Evolutionary conservation across 2,113 vertebrate species (phyloP), one percentile per base, ranked within the genome.

Genomic region (Scytalopus superciliaris): DNA sequence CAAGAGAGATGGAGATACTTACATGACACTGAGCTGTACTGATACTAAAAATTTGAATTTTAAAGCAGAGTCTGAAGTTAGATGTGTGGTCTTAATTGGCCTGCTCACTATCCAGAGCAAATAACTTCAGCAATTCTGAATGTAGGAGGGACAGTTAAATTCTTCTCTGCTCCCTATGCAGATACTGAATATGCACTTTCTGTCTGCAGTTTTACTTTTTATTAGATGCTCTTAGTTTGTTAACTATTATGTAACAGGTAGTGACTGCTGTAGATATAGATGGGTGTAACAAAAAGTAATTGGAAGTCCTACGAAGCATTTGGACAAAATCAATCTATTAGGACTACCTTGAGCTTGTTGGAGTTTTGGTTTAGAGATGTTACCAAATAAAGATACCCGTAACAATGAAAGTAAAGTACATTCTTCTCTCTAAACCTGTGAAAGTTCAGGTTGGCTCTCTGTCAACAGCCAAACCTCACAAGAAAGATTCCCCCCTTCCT

Each of bases 101-200:
- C 42, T 73, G 45, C 39, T 80, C 0, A 0, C n/a, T 74, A 5
- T 42, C n/a, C 21, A 63, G 42, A 64, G 33, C 52, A 45, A 66
- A 14, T 69, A 8, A 68, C 31, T 85, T 79, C 9, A 42, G 27
- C 19, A 40, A 2, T 64, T 86, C 19, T 70, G 40, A 52, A 21
- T 5, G 1, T 22, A 28, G n/a, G 33, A 81, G 18, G 10, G 19
- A 21, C 31, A 49, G 6, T 40, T 1, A 45, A 85, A 39, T 76
- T 64, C 7, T 91, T 47, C 14, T 72, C 13, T 87, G 37, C 23
- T 53, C 77, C 91, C 42, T 47, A 0, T 59, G 7, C 23, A 66
- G 33, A 18, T 39, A 10, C n/a, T 23, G 19, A 50, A 45, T 80
- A 80, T 66, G 25, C 12, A 25, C 24, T 82, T 87, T 30, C 19